Evolutionary conservation across 1,140 invertebrate genomes (phyloP).

Genomic region (Leptopilina clavipes): DNA sequence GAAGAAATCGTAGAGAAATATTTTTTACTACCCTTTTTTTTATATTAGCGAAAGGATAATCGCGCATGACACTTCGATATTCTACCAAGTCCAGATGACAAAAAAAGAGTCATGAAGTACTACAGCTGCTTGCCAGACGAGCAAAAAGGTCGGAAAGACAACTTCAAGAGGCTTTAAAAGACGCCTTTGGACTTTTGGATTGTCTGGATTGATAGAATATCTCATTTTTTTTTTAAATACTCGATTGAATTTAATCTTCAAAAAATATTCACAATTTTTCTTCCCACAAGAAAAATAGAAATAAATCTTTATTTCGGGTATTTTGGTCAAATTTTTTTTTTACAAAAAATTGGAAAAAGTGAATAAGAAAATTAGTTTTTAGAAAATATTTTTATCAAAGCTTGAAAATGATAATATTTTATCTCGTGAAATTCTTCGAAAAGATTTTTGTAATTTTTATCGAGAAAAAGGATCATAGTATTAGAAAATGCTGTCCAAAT

Average conservation of each 20-base stretch:
- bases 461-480: neutral
- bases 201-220: constrained; percentile 29
- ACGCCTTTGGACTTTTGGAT: constrained; percentile 8
- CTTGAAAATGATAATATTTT: neutral
- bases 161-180: constrained; percentile 27
- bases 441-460: neutral
- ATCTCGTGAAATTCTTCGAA: neutral
- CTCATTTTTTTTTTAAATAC: neutral
- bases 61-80: constrained; percentile 28
- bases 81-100: constrained; percentile 11
- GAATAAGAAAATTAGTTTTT: too few species aligned
- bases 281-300: neutral
- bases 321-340: neutral
- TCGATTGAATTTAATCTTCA: neutral
- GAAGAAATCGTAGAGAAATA: neutral
- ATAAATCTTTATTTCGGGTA: too few species aligned
- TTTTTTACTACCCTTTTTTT: neutral
- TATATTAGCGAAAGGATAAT: neutral
- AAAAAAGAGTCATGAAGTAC: constrained; percentile 27
- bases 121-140: constrained; percentile 31
- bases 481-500: constrained; percentile 37
- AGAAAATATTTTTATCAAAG: neutral
- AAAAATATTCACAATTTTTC: neutral
- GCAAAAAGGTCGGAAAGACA: constrained; percentile 24
- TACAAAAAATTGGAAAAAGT: too few species aligned